These are phyloP conservation scores for Bicyclus anynana DNA, from an alignment of 1,140 invertebrate species.

Conservation along the genomic window DNA sequence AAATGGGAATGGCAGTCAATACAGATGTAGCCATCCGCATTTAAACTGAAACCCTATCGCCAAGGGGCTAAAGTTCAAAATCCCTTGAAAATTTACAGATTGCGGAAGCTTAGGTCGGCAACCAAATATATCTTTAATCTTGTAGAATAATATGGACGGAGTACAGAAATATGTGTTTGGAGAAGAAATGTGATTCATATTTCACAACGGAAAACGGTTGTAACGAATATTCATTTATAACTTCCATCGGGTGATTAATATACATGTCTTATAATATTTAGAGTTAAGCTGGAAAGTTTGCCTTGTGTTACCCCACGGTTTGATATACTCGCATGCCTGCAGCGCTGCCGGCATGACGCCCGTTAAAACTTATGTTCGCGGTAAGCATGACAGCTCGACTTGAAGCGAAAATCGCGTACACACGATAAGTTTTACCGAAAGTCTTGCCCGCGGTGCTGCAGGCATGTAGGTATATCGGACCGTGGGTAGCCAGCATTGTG, in stretches of 20 bases:
- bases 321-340: no score
- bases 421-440: no score
- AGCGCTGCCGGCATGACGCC: no score
- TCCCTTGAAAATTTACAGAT: conserved; percentile 5
- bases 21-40: background rate
- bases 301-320: no score
- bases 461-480: no score
- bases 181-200: conserved; percentile 30
- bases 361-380: no score
- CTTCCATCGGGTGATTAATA: background rate
- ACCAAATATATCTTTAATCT: conserved; percentile 35
- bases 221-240: background rate
- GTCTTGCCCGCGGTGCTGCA: no score
- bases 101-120: conserved; percentile 30
- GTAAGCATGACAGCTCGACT: no score
- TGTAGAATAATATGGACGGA: conserved; percentile 17
- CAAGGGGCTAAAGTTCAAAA: conserved; percentile 7
- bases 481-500: no score
- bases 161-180: conserved; percentile 20
- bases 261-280: no score
- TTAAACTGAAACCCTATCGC: conserved; percentile 1
- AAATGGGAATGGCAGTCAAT: conserved; percentile 15
- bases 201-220: background rate
- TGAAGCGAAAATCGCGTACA: no score
- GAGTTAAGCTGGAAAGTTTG: no score